These are phyloP conservation scores for Altica lythri DNA, from an alignment of 2,888 invertebrate genomes.

Conservation along the genomic window DNA sequence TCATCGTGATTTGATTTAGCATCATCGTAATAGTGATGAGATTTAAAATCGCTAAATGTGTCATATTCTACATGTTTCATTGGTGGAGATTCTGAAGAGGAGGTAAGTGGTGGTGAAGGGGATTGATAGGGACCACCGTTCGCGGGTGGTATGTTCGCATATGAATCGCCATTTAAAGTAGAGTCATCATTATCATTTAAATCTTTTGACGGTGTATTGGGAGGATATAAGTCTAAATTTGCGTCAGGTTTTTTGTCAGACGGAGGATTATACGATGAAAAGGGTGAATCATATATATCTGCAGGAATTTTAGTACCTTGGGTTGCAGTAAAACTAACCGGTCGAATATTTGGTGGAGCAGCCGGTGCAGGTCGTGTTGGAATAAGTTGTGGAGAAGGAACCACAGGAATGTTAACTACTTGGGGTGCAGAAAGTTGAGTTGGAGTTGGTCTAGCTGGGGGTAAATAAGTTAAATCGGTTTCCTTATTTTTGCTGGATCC, in stretches of 20 bases:
- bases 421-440: slow-evolving; percentile 6
- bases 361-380: slow-evolving; percentile 15
- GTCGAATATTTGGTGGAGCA: slow-evolving; percentile 25
- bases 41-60: slow-evolving; percentile 17
- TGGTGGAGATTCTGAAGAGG: slow-evolving; percentile 44
- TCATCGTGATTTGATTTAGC: slow-evolving; percentile 23
- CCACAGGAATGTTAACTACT: slow-evolving; percentile 18
- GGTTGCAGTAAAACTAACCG: slow-evolving; percentile 33
- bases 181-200: slow-evolving; percentile 16
- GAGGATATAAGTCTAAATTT: slow-evolving; percentile 33
- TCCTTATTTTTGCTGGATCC: slow-evolving; percentile 42
- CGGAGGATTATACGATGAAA: slow-evolving; percentile 51
- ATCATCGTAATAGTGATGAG: slow-evolving; percentile 20
- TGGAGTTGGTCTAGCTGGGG: slow-evolving; percentile 5
- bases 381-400: slow-evolving; percentile 17
- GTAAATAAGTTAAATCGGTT: slow-evolving; percentile 9
- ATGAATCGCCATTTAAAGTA: slow-evolving; percentile 11
- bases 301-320: slow-evolving; percentile 36
- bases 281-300: slow-evolving; percentile 48
- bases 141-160: slow-evolving; percentile 11
- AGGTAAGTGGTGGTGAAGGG: slow-evolving; percentile 26
- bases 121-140: slow-evolving; percentile 22
- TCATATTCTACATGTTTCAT: too few relatives aligned
- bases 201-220: slow-evolving; percentile 26
- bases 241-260: slow-evolving; percentile 37